phyloP scores from a whole-genome alignment of 2,113 vertebrate species.

The Leptocoma aspasia region DNA sequence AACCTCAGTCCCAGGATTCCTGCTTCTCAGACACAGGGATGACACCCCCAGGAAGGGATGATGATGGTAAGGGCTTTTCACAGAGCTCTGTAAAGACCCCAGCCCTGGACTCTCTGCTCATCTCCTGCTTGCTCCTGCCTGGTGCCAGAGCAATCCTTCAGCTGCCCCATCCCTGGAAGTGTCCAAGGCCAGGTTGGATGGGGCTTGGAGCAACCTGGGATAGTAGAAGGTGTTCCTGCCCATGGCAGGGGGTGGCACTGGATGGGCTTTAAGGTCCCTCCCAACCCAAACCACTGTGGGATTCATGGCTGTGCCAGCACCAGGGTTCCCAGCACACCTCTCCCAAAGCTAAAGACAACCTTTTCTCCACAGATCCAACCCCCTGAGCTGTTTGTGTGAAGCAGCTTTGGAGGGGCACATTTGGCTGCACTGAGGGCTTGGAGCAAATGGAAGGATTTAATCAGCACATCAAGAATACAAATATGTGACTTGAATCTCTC shows the following conservation, averaged over 20 bases:
- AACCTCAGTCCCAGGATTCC: neutral
- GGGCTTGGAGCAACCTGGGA: neutral
- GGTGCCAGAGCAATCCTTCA: neutral
- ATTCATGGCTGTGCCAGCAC: neutral
- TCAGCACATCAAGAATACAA: neutral
- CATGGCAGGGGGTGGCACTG: neutral
- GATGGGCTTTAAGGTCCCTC: neutral
- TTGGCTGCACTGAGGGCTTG: neutral
- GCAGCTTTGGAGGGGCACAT: neutral
- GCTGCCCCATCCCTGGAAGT: neutral
- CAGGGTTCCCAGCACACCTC: neutral
- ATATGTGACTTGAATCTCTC: neutral
- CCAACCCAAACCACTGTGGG: neutral
- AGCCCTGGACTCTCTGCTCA: neutral
- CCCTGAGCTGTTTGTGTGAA: neutral
- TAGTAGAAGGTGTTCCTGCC: neutral
- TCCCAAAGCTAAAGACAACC: neutral
- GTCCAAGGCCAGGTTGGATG: rapidly evolving
- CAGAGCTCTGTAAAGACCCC: neutral
- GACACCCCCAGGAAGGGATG: neutral
- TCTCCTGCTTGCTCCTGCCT: neutral
- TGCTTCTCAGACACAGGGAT: neutral
- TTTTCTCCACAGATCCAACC: neutral
- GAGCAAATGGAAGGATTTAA: neutral
- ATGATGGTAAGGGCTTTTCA: neutral